Evolutionary conservation across 2,888 invertebrate species (phyloP).

Genomic region (Drosophila koepferae): DNA sequence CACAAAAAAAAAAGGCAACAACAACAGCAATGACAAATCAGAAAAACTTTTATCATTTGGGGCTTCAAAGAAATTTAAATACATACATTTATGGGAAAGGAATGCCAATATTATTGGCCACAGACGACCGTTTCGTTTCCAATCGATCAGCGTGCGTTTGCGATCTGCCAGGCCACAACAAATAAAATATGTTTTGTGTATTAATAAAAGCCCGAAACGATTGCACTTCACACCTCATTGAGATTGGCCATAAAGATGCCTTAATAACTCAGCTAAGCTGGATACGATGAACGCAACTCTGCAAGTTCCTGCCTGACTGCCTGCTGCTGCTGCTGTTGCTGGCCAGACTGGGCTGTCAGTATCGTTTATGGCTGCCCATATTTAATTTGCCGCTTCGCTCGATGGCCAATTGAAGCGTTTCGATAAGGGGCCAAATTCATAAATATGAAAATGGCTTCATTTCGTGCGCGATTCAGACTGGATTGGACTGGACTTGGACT

Average conservation of each 20-base stretch:
- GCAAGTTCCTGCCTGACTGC: conserved; percentile 8
- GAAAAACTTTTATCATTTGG: not conserved
- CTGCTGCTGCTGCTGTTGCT: conserved; percentile 1
- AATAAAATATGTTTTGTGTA: conserved; percentile 79
- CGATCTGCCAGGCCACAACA: conserved; percentile 39
- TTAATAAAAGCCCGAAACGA: conserved; percentile 79
- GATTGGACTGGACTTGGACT: conserved; percentile 10
- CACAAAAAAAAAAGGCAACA: not conserved
- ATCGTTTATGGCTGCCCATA: conserved; percentile 80
- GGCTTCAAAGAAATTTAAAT: not conserved
- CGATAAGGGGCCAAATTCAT: conserved; percentile 80
- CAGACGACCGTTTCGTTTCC: conserved; percentile 13
- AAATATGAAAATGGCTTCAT: conserved; percentile 82
- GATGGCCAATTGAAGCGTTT: conserved; percentile 79
- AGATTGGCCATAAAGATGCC: conserved; percentile 83
- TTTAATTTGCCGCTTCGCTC: conserved; percentile 76
- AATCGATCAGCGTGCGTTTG: conserved; percentile 45
- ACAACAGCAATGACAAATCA: conserved; percentile 2
- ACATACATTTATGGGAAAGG: conserved; percentile 17
- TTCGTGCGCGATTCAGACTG: conserved; percentile 57
- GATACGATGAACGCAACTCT: conserved; percentile 21
- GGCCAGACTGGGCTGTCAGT: conserved; percentile 61
- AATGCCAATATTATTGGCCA: conserved; percentile 9
- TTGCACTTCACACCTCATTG: conserved; percentile 84
- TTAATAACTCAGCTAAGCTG: conserved; percentile 83